phyloP scores from a whole-genome alignment of 2,113 vertebrate genomes.

The Phoenicopterus ruber region DNA sequence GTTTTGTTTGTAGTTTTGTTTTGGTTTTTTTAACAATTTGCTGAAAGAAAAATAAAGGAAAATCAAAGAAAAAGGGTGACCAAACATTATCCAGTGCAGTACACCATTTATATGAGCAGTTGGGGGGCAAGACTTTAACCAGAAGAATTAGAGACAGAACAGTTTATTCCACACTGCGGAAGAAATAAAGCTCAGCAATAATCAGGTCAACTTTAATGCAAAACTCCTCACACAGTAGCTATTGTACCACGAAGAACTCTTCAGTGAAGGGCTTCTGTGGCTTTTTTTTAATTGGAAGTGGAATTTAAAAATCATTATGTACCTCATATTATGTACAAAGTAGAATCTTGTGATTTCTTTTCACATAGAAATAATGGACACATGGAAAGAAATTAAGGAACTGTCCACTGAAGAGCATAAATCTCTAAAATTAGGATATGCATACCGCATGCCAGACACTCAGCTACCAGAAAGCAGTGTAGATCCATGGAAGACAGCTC shows the following conservation, averaged over 20 bases:
- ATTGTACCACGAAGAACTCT: neutral
- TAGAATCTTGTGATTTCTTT: neutral
- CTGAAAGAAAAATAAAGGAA: neutral
- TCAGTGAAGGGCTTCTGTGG: neutral
- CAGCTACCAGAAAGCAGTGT: neutral
- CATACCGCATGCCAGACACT: neutral
- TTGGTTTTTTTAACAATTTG: neutral
- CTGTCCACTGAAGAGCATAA: neutral
- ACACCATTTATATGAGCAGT: neutral
- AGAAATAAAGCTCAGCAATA: neutral
- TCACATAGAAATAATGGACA: neutral
- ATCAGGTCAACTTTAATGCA: neutral
- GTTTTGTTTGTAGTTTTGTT: neutral
- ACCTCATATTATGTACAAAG: neutral
- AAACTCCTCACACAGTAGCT: neutral
- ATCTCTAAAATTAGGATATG: neutral
- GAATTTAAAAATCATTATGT: neutral
- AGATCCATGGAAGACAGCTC: neutral
- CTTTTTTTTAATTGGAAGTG: neutral
- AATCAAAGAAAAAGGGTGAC: neutral
- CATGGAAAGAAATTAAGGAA: neutral
- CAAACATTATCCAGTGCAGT: neutral
- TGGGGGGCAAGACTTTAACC: neutral
- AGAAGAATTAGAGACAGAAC: neutral
- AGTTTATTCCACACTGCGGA: neutral